Percentiles rank a stretch among this genome's conserved stretches.
These are phyloP conservation scores for Hypothenemus hampei DNA, from an alignment of 1,140 invertebrate species.

Conservation along the genomic window DNA sequence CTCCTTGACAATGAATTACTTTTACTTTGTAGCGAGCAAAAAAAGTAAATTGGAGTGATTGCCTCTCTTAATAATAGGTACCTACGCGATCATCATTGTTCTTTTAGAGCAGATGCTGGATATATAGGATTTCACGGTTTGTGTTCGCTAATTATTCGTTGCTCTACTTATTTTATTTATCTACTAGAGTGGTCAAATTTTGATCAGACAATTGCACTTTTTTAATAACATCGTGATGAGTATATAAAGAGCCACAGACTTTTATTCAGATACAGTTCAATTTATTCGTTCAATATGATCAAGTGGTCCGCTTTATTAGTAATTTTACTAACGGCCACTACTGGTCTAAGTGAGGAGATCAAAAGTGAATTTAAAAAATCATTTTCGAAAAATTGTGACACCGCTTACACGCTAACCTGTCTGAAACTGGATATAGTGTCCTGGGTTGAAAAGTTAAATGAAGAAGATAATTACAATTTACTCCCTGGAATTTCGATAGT, in stretches of 20 bases:
- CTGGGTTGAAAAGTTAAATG: slow-evolving; percentile 65
- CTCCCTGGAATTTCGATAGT: slow-evolving; percentile 67
- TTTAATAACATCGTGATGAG: slow-evolving; percentile 15
- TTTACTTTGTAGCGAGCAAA: slow-evolving; percentile 9
- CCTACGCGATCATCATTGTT: slow-evolving; percentile 3
- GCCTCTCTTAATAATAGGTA: slow-evolving; percentile 9
- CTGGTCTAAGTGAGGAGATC: slow-evolving; percentile 23
- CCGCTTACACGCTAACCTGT: slow-evolving; percentile 68
- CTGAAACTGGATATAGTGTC: slow-evolving; percentile 72
- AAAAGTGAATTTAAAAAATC: slow-evolving; percentile 35
- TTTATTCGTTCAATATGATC: slow-evolving; percentile 2
- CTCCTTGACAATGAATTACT: slow-evolving; percentile 1
- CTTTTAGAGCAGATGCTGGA: slow-evolving; percentile 11
- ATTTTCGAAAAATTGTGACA: slow-evolving; percentile 58
- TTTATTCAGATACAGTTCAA: too few relatives aligned
- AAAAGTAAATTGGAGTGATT: slow-evolving; percentile 7
- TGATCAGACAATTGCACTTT: slow-evolving; percentile 21
- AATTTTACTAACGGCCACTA: slow-evolving; percentile 1
- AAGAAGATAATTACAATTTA: slow-evolving; percentile 57
- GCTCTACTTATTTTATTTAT: slow-evolving; percentile 33
- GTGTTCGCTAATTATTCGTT: slow-evolving; percentile 23
- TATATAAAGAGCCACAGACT: slow-evolving; percentile 16
- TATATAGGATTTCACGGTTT: slow-evolving; percentile 22
- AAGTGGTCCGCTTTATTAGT: not conserved
- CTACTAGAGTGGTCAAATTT: slow-evolving; percentile 27